phyloP scores from a whole-genome alignment of 2,797 vertebrate species.

The Carduelis carduelis region DNA sequence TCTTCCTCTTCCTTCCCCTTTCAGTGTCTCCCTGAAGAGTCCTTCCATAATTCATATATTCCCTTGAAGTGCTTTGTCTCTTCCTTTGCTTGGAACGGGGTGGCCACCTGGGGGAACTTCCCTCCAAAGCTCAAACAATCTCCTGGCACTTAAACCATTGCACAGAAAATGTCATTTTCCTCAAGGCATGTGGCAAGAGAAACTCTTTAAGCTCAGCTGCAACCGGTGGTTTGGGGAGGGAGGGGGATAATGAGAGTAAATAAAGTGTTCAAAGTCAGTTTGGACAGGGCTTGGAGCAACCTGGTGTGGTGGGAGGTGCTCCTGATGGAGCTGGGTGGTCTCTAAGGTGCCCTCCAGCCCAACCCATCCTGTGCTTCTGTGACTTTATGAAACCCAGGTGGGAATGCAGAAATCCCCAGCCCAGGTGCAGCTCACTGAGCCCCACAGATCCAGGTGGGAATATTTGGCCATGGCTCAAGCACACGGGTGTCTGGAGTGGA shows the following conservation, averaged over 20 bases:
- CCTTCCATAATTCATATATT: not conserved
- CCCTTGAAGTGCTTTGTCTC: not conserved
- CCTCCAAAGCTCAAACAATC: not conserved
- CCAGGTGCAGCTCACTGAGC: not conserved
- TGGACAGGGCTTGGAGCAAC: not conserved
- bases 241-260: not conserved
- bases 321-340: not conserved
- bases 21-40: not conserved
- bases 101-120: not conserved
- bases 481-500: rapidly evolving
- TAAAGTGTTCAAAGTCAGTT: not conserved
- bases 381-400: not conserved
- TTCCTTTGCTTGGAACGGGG: not conserved
- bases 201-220: not conserved
- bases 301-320: not conserved
- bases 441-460: not conserved
- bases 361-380: not conserved
- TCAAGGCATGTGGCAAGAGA: not conserved
- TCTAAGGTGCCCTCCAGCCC: not conserved
- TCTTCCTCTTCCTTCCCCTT: not conserved
- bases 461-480: not conserved
- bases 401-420: not conserved
- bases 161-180: not conserved
- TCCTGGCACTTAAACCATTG: not conserved
- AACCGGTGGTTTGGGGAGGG: not conserved